phyloP scores from a whole-genome alignment of 2,888 invertebrate genomes.

The Apamea crenata region DNA sequence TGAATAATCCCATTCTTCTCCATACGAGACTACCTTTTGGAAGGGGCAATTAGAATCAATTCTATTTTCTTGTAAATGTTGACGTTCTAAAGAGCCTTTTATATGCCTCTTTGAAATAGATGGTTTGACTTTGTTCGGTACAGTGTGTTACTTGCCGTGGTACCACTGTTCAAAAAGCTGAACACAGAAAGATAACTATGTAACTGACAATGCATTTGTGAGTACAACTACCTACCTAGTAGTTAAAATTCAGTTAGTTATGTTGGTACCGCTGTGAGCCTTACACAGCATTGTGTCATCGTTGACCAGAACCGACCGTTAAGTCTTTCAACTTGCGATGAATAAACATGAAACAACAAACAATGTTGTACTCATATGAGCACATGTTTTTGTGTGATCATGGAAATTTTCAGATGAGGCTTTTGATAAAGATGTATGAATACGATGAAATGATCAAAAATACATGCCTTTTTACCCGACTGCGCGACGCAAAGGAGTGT shows the following conservation, averaged over 20 bases:
- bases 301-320: constrained; percentile 48
- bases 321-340: constrained; percentile 50
- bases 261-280: constrained; percentile 46
- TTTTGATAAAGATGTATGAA: constrained; percentile 19
- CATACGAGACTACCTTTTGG: background rate
- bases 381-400: constrained; percentile 46
- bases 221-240: constrained; percentile 6
- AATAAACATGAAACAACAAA: constrained; percentile 55
- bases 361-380: constrained; percentile 7
- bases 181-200: constrained; percentile 7
- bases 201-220: constrained; percentile 16
- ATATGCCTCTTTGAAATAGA: background rate
- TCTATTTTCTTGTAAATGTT: background rate
- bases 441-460: constrained; percentile 1
- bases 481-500: too few species aligned
- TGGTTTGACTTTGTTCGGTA: background rate
- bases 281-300: constrained; percentile 50
- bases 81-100: background rate
- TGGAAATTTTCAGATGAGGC: constrained; percentile 33
- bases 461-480: too few species aligned
- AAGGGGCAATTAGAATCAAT: background rate
- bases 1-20: background rate
- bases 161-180: background rate
- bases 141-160: background rate
- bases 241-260: constrained; percentile 48